These are phyloP conservation scores for Eristalis pertinax DNA, from an alignment of 2,888 invertebrate species.

Conservation along the genomic window DNA sequence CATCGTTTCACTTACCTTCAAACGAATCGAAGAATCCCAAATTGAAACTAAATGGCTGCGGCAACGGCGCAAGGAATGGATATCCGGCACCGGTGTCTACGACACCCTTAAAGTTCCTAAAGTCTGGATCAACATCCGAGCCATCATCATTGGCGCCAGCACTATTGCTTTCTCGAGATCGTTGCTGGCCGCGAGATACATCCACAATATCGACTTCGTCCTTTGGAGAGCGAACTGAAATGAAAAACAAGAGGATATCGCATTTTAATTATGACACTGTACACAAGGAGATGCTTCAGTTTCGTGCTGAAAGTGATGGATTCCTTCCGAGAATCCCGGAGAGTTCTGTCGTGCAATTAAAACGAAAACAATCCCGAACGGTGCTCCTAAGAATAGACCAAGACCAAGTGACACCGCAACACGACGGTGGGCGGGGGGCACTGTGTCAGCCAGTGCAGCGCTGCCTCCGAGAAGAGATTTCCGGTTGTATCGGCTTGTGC, in stretches of 20 bases:
- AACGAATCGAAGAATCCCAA: slow-evolving; percentile 79
- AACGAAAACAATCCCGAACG: background rate
- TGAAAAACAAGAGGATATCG: slow-evolving; percentile 10
- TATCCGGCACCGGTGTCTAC: slow-evolving; percentile 79
- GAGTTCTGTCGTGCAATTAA: slow-evolving; percentile 13
- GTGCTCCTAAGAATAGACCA: slow-evolving; percentile 20
- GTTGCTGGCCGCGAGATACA: slow-evolving; percentile 73
- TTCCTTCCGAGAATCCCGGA: slow-evolving; percentile 3
- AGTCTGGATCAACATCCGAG: slow-evolving; percentile 75
- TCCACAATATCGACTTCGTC: slow-evolving; percentile 79
- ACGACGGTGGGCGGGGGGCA: slow-evolving; percentile 10
- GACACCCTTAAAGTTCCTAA: slow-evolving; percentile 78
- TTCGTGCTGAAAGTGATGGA: slow-evolving; percentile 12
- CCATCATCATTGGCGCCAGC: slow-evolving; percentile 63
- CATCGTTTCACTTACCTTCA: slow-evolving; percentile 77
- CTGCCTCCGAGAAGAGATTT: background rate
- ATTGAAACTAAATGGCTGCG: slow-evolving; percentile 76
- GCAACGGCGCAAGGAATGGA: slow-evolving; percentile 78
- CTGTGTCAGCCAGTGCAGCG: background rate
- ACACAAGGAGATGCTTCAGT: background rate
- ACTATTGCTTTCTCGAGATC: slow-evolving; percentile 45
- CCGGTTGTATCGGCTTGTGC: slow-evolving; percentile 15
- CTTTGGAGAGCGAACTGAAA: slow-evolving; percentile 76
- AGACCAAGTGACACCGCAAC: slow-evolving; percentile 24
- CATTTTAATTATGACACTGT: slow-evolving; percentile 25